Evolutionary conservation across 1,140 invertebrate genomes (phyloP).

Genomic region (Leptinotarsa defecta): DNA sequence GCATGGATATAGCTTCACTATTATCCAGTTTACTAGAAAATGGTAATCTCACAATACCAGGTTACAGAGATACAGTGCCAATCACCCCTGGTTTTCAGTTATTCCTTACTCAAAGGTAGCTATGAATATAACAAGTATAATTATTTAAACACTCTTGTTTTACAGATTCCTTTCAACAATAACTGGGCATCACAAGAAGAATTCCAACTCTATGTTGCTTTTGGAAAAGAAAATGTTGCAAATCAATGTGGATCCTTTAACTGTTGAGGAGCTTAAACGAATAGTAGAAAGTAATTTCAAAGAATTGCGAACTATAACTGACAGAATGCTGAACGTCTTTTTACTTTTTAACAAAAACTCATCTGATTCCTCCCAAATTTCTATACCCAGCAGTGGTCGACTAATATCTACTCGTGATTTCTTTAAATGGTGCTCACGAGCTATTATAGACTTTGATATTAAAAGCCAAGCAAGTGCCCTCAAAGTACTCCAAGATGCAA

Average conservation of each 20-base stretch:
- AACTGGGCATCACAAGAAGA: slow-evolving; percentile 67
- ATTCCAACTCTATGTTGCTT: slow-evolving; percentile 66
- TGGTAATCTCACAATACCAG: slow-evolving; percentile 80
- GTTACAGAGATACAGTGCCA: slow-evolving; percentile 80
- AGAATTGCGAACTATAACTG: slow-evolving; percentile 71
- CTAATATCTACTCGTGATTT: slow-evolving; percentile 85
- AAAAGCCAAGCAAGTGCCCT: slow-evolving; percentile 74
- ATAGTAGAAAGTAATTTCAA: slow-evolving; percentile 74
- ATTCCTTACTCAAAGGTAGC: slow-evolving; percentile 85
- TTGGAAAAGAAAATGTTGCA: slow-evolving; percentile 83
- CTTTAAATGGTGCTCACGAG: slow-evolving; percentile 88
- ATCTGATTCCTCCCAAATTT: slow-evolving; percentile 57
- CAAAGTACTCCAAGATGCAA: slow-evolving; percentile 85
- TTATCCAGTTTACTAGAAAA: slow-evolving; percentile 85
- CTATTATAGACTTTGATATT: slow-evolving; percentile 74
- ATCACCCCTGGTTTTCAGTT: slow-evolving; percentile 86
- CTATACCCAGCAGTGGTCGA: slow-evolving; percentile 60
- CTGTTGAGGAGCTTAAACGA: slow-evolving; percentile 70
- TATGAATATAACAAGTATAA: slow-evolving; percentile 1
- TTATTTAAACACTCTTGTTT: slow-evolving; percentile 38
- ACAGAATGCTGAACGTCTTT: slow-evolving; percentile 84
- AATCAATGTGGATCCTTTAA: slow-evolving; percentile 81
- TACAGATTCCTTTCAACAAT: slow-evolving; percentile 64
- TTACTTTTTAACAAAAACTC: slow-evolving; percentile 75
- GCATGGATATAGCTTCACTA: slow-evolving; percentile 89